Evolutionary conservation across 2,113 vertebrate species (phyloP).

Genomic region (Rhinolophus ferrumequinum): DNA sequence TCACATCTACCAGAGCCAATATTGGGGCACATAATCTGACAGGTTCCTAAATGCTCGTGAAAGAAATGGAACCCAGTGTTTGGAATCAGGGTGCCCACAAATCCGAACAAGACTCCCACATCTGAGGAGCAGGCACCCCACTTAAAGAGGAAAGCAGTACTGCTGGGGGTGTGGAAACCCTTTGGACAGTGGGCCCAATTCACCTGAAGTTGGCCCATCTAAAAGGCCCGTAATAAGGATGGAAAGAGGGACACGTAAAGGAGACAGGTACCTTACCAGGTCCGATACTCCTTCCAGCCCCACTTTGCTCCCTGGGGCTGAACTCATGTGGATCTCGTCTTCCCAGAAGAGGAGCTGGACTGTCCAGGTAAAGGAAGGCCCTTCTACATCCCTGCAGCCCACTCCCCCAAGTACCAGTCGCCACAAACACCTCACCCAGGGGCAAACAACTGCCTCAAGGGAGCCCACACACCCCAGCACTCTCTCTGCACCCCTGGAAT

Average conservation of each 20-base stretch:
- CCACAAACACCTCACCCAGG: neutral
- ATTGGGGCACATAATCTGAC: accelerated
- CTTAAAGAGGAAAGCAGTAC: neutral
- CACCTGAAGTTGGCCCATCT: neutral
- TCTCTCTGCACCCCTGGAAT: neutral
- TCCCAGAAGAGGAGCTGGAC: neutral
- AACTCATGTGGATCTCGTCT: neutral
- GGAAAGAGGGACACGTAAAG: neutral
- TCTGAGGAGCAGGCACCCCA: neutral
- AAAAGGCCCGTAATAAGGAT: neutral
- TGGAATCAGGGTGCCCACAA: neutral
- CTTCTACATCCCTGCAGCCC: neutral
- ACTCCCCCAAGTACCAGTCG: neutral
- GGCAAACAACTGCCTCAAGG: neutral
- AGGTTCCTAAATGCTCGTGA: neutral
- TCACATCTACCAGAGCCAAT: neutral
- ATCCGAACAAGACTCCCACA: neutral
- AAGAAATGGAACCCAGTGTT: neutral
- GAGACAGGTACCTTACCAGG: neutral
- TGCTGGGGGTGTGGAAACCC: neutral
- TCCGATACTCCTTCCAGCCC: neutral
- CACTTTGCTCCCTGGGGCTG: neutral
- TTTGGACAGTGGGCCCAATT: neutral
- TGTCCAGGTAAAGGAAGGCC: neutral
- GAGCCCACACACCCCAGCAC: too few species aligned